Conservation (phyloP, 1,140 invertebrate species). For the Chrysomallon squamiferum region DNA sequence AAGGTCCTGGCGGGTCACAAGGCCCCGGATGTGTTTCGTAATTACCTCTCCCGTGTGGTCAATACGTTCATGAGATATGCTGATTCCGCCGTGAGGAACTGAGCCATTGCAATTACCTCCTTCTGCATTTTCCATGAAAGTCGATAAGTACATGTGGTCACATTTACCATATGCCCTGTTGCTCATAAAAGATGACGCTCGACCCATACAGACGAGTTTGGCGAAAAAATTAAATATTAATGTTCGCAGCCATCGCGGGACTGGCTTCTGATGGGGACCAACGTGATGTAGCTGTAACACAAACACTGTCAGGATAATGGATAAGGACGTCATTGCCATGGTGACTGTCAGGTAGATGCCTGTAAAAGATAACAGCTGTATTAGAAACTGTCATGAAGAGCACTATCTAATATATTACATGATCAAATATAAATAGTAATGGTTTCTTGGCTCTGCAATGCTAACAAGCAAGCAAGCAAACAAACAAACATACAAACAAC, state of each 20-base stretch:
- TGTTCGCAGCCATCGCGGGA: slow-evolving; percentile 52
- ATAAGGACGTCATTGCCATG: slow-evolving; percentile 64
- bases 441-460: too few relatives aligned
- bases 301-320: slow-evolving; percentile 64
- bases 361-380: slow-evolving; percentile 38
- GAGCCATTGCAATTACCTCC: slow-evolving; percentile 5
- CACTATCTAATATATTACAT: too few relatives aligned
- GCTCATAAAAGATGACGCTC: neutral
- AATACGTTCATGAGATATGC: neutral
- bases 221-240: slow-evolving; percentile 35
- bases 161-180: neutral
- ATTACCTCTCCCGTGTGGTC: slow-evolving; percentile 34
- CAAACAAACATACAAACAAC: too few relatives aligned
- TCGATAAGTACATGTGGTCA: slow-evolving; percentile 4
- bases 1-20: slow-evolving; percentile 45
- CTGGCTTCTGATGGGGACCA: slow-evolving; percentile 55
- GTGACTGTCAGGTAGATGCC: slow-evolving; percentile 64
- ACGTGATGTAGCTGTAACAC: slow-evolving; percentile 64
- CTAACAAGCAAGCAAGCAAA: too few relatives aligned
- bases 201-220: slow-evolving; percentile 32
- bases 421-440: too few relatives aligned
- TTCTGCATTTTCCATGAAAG: slow-evolving; percentile 9
- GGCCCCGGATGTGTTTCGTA: slow-evolving; percentile 34
- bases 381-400: too few relatives aligned
- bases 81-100: neutral